phyloP scores from a whole-genome alignment of 2,113 vertebrate genomes.

The Gobius niger region DNA sequence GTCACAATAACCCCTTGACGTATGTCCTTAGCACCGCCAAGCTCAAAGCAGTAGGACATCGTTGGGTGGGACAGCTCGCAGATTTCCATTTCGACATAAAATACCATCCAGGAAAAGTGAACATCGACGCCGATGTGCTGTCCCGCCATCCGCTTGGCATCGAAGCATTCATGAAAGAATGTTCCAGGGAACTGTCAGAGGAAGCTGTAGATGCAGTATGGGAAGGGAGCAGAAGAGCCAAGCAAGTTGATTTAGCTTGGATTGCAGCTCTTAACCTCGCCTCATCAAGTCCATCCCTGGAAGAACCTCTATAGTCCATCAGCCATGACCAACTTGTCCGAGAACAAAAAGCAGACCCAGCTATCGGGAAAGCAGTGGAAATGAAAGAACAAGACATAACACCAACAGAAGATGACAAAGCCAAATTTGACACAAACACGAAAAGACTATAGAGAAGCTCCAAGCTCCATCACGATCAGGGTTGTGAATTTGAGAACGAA shows the following conservation, averaged over 20 bases:
- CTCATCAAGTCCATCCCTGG: not conserved
- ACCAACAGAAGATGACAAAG: not conserved
- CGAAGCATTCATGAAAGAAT: not conserved
- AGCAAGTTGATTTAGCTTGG: not conserved
- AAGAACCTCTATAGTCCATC: not conserved
- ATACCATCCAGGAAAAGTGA: not conserved
- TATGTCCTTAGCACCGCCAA: slow-evolving; percentile 7
- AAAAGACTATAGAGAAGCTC: not conserved
- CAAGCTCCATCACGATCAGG: not conserved
- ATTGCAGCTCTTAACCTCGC: not conserved
- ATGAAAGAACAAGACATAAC: not conserved
- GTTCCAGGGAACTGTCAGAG: not conserved
- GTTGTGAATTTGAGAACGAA: slow-evolving; percentile 2
- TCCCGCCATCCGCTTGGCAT: not conserved
- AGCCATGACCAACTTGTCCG: not conserved
- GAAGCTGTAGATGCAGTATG: not conserved
- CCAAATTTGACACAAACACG: not conserved
- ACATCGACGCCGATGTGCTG: not conserved
- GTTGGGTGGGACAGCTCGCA: not conserved
- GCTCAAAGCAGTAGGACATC: not conserved
- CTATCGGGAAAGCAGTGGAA: not conserved
- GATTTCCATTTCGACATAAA: slow-evolving; percentile 1
- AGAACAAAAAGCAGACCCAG: not conserved
- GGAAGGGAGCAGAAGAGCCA: not conserved
- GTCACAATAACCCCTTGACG: not conserved